Percentiles rank a stretch among this genome's conserved stretches.
Evolutionary conservation across 2,797 vertebrate species (phyloP).

Genomic region (Loriculus beryllinus): DNA sequence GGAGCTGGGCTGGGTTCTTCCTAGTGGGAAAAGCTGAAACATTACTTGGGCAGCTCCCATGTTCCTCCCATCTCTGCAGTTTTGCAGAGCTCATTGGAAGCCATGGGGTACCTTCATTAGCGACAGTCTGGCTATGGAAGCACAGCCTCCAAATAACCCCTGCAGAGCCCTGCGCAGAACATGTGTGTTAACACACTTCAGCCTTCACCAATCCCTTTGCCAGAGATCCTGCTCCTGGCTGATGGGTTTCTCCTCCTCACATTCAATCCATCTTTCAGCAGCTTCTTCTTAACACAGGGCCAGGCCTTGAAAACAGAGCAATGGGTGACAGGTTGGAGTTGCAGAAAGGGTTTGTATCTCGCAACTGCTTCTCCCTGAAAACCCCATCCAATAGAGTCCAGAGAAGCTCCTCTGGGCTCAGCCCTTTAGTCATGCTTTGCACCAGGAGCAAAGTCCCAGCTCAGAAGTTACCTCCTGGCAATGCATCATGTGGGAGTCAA

Average conservation of each 20-base stretch:
- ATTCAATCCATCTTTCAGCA: background rate
- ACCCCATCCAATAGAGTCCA: rapidly evolving
- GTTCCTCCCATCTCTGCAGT: background rate
- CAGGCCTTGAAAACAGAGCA: background rate
- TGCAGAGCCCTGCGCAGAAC: background rate
- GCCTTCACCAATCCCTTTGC: background rate
- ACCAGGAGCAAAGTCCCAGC: background rate
- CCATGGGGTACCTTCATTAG: background rate
- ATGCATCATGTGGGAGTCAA: background rate
- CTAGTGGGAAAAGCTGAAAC: background rate
- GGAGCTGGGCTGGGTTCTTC: background rate
- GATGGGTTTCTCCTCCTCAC: background rate
- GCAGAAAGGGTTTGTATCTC: background rate
- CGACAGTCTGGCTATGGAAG: background rate
- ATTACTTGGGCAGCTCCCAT: background rate
- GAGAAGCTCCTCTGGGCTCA: background rate
- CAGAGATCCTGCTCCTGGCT: background rate
- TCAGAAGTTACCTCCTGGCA: background rate
- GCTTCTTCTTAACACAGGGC: background rate
- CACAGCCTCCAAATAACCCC: background rate
- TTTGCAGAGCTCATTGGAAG: background rate
- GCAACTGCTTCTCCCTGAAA: background rate
- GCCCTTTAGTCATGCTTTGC: background rate
- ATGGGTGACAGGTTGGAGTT: too few species aligned
- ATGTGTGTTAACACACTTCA: background rate